phyloP scores from a whole-genome alignment of 2,113 vertebrate genomes.

The Labeo rohita region DNA sequence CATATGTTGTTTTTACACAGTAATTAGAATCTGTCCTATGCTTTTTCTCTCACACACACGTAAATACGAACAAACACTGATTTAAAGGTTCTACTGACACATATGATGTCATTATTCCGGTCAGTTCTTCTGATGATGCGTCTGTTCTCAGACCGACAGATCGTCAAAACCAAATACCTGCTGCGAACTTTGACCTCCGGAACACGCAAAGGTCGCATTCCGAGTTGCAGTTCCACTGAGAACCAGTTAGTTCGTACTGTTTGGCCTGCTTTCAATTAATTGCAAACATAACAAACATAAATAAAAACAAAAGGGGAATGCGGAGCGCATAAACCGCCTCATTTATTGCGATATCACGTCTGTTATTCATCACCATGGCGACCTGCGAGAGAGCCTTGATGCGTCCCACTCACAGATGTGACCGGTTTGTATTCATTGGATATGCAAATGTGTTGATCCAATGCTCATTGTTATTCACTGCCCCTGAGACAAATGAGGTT shows the following conservation, averaged over 20 bases:
- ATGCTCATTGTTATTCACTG: slow-evolving; percentile 56
- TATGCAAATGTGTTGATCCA: slow-evolving; percentile 58
- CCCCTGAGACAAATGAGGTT: slow-evolving; percentile 35
- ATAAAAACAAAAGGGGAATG: slow-evolving; percentile 30
- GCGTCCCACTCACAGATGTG: slow-evolving; percentile 63
- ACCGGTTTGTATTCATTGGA: slow-evolving; percentile 59
- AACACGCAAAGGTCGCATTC: background rate
- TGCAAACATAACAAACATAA: slow-evolving; percentile 26
- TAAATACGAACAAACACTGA: background rate
- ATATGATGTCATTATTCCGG: slow-evolving; percentile 48
- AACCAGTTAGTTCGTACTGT: background rate
- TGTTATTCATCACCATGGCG: slow-evolving; percentile 60
- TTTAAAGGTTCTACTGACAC: slow-evolving; percentile 35
- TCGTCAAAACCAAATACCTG: slow-evolving; percentile 33
- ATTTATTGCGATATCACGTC: slow-evolving; percentile 54
- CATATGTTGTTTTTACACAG: slow-evolving; percentile 89
- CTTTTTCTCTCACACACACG: background rate
- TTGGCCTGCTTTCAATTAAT: slow-evolving; percentile 49
- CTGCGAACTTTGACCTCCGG: slow-evolving; percentile 36
- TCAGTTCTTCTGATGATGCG: slow-evolving; percentile 5
- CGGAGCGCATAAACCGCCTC: slow-evolving; percentile 27
- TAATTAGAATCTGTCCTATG: slow-evolving; percentile 86
- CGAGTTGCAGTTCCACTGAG: background rate
- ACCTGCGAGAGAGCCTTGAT: slow-evolving; percentile 56
- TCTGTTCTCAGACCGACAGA: background rate